Base-by-base conservation (phyloP, 2,888 invertebrate species). In the Margaritifera margaritifera region DNA sequence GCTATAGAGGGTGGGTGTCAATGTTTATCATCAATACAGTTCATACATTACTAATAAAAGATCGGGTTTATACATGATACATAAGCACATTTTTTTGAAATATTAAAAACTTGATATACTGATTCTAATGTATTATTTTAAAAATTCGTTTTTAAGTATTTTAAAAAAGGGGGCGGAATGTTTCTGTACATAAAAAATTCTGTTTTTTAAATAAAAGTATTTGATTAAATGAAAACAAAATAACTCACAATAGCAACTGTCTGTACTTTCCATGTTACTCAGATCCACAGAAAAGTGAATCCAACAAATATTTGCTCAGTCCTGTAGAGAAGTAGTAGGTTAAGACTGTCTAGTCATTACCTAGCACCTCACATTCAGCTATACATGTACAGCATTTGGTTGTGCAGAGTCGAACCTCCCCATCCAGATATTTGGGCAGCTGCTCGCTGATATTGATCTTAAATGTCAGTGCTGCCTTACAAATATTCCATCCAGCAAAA, bases 401-500 rank as follows among this genome's bases (percentile, higher is more conserved):
- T 18, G 98, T 98, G 55, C 95, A 90, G 2, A 98, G 90, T 89
- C 95, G 95, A 0, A 95, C 92, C 89, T 95, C 91, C 42, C 94
- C 77, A 91, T 93, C 91, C 93, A 98, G 92, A 90, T 98, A 99
- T 89, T 95, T 96, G 4, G 94, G 94, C 53, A 99, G 90, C 89
- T 98, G 98, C 67, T 99, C 98, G 81, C 94, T 93, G 66, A 99
- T 94, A 83, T 96, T 95, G 31, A 98, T 93, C 92, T 97, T 94
- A 86, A 95, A 94, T 94, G 94, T 93, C 77, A 97, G 92, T 15
- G 98, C 98, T 66, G 95, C 93, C 87, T 94, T 94, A 88, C 96
- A 96, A 91, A 98, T 27, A 98, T 98, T 63, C 97, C 99, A 91
- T 99, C 99, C 22, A 98, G 92, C 19, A 99, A 91, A 53, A 99